Percentiles rank a stretch among this genome's conserved stretches.
Evolutionary conservation across 2,113 vertebrate species (phyloP).

Genomic region (Ammodytes marinus): DNA sequence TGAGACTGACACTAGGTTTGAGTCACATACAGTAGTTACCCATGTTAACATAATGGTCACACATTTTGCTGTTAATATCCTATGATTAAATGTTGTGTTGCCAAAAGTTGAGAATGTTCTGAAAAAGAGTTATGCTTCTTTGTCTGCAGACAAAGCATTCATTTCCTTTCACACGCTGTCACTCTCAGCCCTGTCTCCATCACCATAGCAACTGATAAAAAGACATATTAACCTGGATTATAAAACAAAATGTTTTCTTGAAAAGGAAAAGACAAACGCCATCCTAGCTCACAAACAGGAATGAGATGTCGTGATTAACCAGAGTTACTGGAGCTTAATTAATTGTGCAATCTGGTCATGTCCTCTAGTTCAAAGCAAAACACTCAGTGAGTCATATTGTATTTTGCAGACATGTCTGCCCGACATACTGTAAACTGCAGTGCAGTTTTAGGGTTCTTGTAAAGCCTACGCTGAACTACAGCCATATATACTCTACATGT

Average conservation of each 20-base stretch:
- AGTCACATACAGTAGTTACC: not conserved
- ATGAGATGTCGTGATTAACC: too few species aligned
- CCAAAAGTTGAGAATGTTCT: not conserved
- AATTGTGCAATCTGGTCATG: not conserved
- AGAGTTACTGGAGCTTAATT: not conserved
- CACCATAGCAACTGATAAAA: not conserved
- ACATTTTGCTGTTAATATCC: not conserved
- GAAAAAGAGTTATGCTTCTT: too few species aligned
- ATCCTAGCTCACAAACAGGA: too few species aligned
- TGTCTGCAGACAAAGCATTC: not conserved
- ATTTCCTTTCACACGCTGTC: not conserved
- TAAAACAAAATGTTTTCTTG: not conserved
- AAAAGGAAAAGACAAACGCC: not conserved
- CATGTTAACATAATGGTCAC: not conserved
- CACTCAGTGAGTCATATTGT: not conserved
- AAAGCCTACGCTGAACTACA: not conserved
- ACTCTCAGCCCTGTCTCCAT: not conserved
- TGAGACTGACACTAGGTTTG: not conserved
- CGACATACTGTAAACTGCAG: not conserved
- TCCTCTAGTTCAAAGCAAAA: not conserved
- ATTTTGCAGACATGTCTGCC: not conserved
- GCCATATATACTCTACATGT: not conserved
- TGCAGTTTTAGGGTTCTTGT: not conserved
- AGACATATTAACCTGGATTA: not conserved
- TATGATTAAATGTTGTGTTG: not conserved